Percentiles rank a stretch among this genome's conserved stretches.
phyloP scores from a whole-genome alignment of 2,113 vertebrate species.

The Opisthocomus hoazin region DNA sequence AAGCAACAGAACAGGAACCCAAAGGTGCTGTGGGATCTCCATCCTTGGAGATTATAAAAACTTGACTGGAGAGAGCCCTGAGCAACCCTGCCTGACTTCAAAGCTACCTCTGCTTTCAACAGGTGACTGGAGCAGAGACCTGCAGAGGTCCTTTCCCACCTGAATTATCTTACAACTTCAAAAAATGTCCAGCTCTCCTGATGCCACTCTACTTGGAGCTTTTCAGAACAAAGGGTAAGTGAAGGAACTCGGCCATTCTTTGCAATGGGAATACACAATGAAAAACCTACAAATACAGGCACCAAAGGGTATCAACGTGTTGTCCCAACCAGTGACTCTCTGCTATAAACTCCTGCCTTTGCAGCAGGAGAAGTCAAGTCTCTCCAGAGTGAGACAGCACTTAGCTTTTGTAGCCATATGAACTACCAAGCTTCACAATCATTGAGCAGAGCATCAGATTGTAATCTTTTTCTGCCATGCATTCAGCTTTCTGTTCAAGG shows the following conservation, averaged over 20 bases:
- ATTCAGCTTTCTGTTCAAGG: not conserved
- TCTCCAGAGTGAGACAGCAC: not conserved
- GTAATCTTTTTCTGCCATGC: not conserved
- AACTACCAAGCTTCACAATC: not conserved
- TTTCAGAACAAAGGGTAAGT: not conserved
- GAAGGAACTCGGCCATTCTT: not conserved
- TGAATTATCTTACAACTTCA: not conserved
- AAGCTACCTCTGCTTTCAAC: not conserved
- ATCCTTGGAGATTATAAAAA: not conserved
- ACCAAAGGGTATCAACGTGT: not conserved
- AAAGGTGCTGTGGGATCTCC: not conserved
- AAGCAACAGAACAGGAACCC: not conserved
- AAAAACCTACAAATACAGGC: not conserved
- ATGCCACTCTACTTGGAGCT: not conserved
- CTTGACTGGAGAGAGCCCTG: not conserved
- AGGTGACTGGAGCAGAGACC: not conserved
- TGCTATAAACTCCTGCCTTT: not conserved
- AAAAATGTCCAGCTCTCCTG: not conserved
- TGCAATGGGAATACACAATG: not conserved
- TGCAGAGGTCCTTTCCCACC: not conserved
- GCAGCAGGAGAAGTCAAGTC: not conserved
- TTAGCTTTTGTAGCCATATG: not conserved
- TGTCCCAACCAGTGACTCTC: not conserved
- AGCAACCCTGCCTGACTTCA: not conserved
- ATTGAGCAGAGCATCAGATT: not conserved